These are phyloP conservation scores for Ostrea edulis DNA, from an alignment of 1,140 invertebrate species.

Conservation along the genomic window DNA sequence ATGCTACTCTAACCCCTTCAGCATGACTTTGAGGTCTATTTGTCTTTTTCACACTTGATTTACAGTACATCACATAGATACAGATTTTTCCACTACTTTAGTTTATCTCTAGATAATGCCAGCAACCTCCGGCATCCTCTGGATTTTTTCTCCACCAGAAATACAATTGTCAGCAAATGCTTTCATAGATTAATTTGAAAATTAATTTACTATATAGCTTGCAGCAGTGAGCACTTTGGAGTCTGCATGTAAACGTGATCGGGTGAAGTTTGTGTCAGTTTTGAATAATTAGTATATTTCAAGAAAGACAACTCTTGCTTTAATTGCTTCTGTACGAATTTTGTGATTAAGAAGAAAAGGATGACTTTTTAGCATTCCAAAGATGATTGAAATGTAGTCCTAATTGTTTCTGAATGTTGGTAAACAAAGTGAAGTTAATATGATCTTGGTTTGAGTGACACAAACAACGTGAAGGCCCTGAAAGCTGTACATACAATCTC, in stretches of 20 bases:
- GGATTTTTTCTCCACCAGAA: too few species aligned
- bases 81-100: not conserved
- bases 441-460: not conserved
- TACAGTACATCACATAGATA: not conserved
- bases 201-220: too few species aligned
- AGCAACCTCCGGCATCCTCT: not conserved
- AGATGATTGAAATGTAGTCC: not conserved
- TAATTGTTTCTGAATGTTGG: constrained; percentile 18
- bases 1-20: not conserved
- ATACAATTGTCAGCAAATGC: too few species aligned
- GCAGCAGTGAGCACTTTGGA: too few species aligned
- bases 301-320: constrained; percentile 2
- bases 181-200: too few species aligned
- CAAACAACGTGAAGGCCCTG: not conserved
- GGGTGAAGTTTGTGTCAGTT: too few species aligned
- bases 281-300: not conserved
- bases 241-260: too few species aligned
- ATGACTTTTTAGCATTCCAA: not conserved
- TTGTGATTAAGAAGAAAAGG: not conserved
- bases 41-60: constrained; percentile 29
- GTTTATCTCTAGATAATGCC: not conserved
- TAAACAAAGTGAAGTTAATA: not conserved
- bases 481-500: not conserved
- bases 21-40: constrained; percentile 1
- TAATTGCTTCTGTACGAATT: not conserved